These are phyloP conservation scores for Collichthys lucidus DNA, from an alignment of 2,113 vertebrate genomes.

Conservation along the genomic window DNA sequence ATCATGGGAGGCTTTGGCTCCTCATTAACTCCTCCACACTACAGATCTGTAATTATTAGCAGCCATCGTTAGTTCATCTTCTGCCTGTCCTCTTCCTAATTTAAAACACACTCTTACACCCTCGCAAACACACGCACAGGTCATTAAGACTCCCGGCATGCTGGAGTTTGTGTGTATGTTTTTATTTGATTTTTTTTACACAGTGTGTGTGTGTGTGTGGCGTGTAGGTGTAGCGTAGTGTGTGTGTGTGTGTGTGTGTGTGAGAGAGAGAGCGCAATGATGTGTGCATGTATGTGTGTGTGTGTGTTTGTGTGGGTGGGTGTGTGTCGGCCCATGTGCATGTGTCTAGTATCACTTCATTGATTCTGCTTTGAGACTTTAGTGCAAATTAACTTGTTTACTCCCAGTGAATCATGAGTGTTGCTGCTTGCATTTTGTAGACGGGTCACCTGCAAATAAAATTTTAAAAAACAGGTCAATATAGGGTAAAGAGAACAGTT, in stretches of 20 bases:
- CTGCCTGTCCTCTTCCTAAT: conserved; percentile 71
- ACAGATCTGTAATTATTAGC: conserved; percentile 84
- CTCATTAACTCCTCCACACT: conserved; percentile 81
- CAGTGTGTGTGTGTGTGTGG: not conserved
- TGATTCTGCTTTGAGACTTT: conserved; percentile 52
- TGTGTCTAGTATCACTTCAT: conserved; percentile 41
- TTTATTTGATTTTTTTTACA: not conserved
- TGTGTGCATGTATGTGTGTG: not conserved
- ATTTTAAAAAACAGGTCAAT: not conserved
- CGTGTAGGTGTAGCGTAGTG: not conserved
- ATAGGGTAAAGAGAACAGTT: not conserved
- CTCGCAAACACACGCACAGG: conserved; percentile 66
- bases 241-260: not conserved
- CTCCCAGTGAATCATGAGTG: not conserved
- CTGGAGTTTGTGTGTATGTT: conserved; percentile 26
- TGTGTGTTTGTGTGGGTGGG: conserved; percentile 6
- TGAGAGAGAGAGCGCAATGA: not conserved
- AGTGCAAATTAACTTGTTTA: conserved; percentile 39
- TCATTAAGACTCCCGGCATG: conserved; percentile 64
- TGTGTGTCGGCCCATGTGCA: not conserved
- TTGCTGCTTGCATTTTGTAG: not conserved
- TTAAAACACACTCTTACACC: conserved; percentile 74
- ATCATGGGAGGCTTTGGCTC: conserved; percentile 82
- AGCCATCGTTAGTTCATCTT: conserved; percentile 81
- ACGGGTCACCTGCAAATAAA: not conserved